phyloP scores from a whole-genome alignment of 2,797 vertebrate genomes.

The Hippopotamyrus pictus region DNA sequence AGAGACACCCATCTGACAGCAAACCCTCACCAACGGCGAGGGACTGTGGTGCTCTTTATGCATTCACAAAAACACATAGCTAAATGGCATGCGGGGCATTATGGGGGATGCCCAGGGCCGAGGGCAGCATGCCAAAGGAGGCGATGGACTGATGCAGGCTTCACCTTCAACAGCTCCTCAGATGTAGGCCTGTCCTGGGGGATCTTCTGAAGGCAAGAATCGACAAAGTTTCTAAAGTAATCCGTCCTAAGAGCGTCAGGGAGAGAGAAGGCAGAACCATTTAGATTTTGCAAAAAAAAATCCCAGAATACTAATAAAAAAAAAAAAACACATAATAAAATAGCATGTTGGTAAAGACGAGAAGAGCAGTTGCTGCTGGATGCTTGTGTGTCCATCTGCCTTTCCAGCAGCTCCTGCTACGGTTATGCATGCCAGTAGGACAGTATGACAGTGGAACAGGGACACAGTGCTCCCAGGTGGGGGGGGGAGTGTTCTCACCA shows the following conservation, averaged over 20 bases:
- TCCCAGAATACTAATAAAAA: not conserved
- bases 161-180: conserved; percentile 94
- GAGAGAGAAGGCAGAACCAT: conserved; percentile 31
- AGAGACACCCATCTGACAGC: not conserved
- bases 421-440: not conserved
- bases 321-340: not conserved
- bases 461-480: not conserved
- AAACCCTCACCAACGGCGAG: not conserved
- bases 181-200: conserved; percentile 97
- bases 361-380: not conserved
- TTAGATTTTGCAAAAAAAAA: not conserved
- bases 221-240: conserved; percentile 98
- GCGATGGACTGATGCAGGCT: not conserved
- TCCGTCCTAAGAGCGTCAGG: conserved; percentile 76
- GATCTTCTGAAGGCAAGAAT: conserved; percentile 98
- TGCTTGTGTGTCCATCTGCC: not conserved
- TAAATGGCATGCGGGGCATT: not conserved
- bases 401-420: not conserved
- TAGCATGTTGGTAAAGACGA: not conserved
- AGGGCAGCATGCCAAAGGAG: not conserved
- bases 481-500: conserved; percentile 71
- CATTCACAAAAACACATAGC: not conserved
- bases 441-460: not conserved
- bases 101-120: not conserved
- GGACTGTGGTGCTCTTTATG: not conserved